Conservation (phyloP, 2,888 invertebrate species). For the Gnatocerus cornutus region DNA sequence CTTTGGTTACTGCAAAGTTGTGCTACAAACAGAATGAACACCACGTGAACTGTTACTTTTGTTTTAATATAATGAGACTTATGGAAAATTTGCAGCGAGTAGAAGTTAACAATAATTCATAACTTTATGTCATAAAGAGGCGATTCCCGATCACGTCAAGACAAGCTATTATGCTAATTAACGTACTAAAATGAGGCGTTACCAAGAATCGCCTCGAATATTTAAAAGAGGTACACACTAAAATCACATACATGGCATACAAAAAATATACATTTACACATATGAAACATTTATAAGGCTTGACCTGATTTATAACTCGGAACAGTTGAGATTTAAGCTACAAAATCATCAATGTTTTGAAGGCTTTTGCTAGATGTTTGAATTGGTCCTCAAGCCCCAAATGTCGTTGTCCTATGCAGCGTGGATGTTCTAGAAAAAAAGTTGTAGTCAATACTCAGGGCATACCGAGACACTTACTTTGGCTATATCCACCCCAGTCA, state of each 20-base stretch:
- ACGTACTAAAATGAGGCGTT: background rate
- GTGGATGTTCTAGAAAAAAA: conserved; percentile 41
- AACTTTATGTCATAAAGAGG: conserved; percentile 1
- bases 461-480: conserved; percentile 81
- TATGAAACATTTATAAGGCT: conserved; percentile 48
- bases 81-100: conserved; percentile 8
- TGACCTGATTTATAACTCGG: conserved; percentile 32
- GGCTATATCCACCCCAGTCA: conserved; percentile 96
- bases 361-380: conserved; percentile 23
- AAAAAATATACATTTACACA: conserved; percentile 52
- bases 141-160: background rate
- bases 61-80: conserved; percentile 6
- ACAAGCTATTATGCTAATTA: background rate
- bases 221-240: conserved; percentile 30
- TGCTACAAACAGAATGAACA: conserved; percentile 31
- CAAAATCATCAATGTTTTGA: conserved; percentile 12
- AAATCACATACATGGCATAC: conserved; percentile 63
- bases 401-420: conserved; percentile 44
- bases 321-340: conserved; percentile 32
- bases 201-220: background rate
- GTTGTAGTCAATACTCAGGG: too few relatives aligned
- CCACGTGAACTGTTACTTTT: conserved; percentile 19
- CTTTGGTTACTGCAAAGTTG: conserved; percentile 10
- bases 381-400: conserved; percentile 42
- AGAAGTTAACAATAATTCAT: conserved; percentile 10